These are phyloP conservation scores for Mizuhopecten yessoensis DNA, from an alignment of 1,140 invertebrate species.

Conservation along the genomic window DNA sequence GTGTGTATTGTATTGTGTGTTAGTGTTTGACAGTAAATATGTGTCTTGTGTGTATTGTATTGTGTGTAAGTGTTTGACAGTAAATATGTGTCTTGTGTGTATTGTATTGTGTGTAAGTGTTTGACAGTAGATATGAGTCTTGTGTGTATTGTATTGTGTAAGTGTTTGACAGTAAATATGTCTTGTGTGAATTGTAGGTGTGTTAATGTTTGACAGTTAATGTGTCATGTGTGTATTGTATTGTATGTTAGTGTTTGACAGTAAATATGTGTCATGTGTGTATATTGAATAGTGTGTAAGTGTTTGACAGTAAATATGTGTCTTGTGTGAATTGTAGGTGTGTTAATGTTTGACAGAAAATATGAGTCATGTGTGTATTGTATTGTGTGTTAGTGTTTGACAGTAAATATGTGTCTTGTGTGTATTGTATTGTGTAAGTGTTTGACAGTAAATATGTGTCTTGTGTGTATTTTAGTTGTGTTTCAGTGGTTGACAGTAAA, in stretches of 20 bases:
- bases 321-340: no score
- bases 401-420: neutral
- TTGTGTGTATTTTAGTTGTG: no score
- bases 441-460: no score
- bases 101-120: neutral
- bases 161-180: neutral
- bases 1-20: no score
- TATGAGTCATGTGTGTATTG: no score
- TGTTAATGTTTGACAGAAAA: no score
- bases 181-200: neutral
- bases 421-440: no score
- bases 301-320: neutral
- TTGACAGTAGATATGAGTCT: neutral
- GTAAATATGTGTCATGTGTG: neutral
- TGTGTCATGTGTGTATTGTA: neutral
- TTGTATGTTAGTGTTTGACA: neutral
- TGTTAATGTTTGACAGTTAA: neutral
- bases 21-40: no score
- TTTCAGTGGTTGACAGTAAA: no score
- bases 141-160: neutral
- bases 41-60: no score
- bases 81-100: neutral
- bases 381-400: no score
- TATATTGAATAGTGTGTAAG: no score
- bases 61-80: neutral